Conservation (phyloP, 92 coral and sea anemone genomes). For the Parazoanthus darwini region DNA sequence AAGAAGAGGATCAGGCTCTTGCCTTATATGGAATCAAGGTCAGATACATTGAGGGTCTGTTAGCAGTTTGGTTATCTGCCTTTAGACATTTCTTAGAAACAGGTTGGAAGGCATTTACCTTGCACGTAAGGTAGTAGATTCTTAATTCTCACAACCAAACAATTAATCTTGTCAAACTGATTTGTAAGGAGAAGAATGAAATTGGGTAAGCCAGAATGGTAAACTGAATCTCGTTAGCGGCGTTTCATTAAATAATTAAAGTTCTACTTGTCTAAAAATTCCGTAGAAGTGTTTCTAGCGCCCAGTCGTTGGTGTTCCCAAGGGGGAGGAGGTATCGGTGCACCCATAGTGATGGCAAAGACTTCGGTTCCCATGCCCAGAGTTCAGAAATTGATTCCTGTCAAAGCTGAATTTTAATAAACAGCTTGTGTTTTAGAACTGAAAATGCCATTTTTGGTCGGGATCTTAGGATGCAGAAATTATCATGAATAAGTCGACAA, state of each 20-base stretch:
- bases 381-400: neutral
- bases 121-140: too few relatives aligned
- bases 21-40: conserved; percentile 84
- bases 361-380: too few relatives aligned
- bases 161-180: neutral
- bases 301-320: neutral
- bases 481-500: too few relatives aligned
- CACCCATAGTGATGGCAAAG: neutral
- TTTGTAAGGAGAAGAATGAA: neutral
- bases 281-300: neutral
- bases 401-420: too few relatives aligned
- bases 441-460: too few relatives aligned
- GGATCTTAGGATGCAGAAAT: too few relatives aligned
- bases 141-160: neutral
- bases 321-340: neutral
- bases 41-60: too few relatives aligned
- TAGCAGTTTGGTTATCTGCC: neutral
- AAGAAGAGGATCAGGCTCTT: conserved; percentile 63
- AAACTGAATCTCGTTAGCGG: neutral
- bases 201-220: neutral
- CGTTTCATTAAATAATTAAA: neutral
- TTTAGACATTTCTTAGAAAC: neutral
- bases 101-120: neutral
- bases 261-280: neutral
- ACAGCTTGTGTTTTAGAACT: neutral